Evolutionary conservation across 2,797 vertebrate genomes (phyloP), one percentile per base, ranked within the genome.

Genomic region (Malacoctenus gilli): DNA sequence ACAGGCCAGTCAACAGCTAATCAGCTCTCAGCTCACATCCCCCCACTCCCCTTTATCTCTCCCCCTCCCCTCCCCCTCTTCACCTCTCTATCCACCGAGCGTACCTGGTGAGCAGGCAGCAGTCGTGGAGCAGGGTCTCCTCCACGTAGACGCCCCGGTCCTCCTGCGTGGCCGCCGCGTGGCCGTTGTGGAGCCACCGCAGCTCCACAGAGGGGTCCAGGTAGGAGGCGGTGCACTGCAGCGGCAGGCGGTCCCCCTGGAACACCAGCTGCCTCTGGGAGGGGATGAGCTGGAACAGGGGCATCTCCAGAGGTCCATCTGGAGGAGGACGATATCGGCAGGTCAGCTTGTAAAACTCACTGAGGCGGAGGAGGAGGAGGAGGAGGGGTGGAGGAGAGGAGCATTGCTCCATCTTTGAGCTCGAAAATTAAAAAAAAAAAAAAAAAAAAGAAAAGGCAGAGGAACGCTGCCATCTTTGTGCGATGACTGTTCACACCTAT

Each of bases 231-330:
- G 95, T 94, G 61, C 95, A 96, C 86, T 96, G 94, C 56, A 96
- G 92, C 0, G 95, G 95, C 16, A 97, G 82, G 10, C 93, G 92
- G 73, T 97, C 95, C 4, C 95, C 95, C 0, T 82, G 92, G 37
- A 97, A 97, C 75, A 95, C 94, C 69, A 96, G 87, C 43, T 97
- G 95, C 35, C 91, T 92, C 56, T 94, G 95, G n/a, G 94, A 95
- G 1, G 95, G 95, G 62, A 97, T 96, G 67, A 97, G 84, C 85
- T 96, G 93, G 53, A 96, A 95, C 47, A 95, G 88, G 38, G 95
- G 95, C 43, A 96, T 85, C 66, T 96, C 94, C 85, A 94, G 84
- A 46, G 93, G 90, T 15, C 90, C 92, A 47, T 91, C 95, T 97
- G 81, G 28, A 52, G 32, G 39, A 59, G 44, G 5, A 50, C 32